A percentile compares a stretch with the other conserved stretches of the same genome.
Conservation (phyloP, 2,888 invertebrate species). For the Myopa testacea region DNA sequence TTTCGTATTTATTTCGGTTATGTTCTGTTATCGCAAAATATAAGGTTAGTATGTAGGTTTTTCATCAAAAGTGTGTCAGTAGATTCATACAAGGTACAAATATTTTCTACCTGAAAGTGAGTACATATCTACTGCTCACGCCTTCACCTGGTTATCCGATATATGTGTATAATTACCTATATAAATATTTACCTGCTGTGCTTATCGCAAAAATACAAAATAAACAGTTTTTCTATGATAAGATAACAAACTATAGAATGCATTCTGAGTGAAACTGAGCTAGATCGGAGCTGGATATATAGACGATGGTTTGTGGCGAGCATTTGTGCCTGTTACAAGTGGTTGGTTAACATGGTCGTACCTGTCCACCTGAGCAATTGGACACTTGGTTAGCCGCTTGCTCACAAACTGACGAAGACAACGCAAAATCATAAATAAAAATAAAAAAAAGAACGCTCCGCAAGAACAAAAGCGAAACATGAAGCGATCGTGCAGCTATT, state of each 20-base stretch:
- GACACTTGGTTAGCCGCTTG: neutral
- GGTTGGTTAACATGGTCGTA: neutral
- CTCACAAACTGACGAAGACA: neutral
- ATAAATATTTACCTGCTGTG: neutral
- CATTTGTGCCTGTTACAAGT: neutral
- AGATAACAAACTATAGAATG: neutral
- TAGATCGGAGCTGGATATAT: neutral
- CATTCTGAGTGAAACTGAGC: neutral
- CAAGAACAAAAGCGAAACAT: constrained; percentile 2
- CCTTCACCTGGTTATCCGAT: too few relatives aligned
- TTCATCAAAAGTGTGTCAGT: neutral
- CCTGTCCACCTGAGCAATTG: neutral
- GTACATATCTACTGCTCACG: too few relatives aligned
- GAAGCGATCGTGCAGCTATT: neutral
- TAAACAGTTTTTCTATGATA: neutral
- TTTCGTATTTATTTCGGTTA: neutral
- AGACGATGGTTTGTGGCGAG: neutral
- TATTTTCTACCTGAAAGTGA: neutral
- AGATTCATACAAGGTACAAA: neutral
- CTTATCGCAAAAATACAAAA: neutral
- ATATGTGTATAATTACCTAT: neutral
- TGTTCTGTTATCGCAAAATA: neutral
- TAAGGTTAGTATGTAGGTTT: neutral
- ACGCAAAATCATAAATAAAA: neutral
- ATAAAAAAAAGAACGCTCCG: neutral